These are phyloP conservation scores for Carcinoscorpius rotundicauda DNA, from an alignment of 1,140 invertebrate species.

Conservation along the genomic window DNA sequence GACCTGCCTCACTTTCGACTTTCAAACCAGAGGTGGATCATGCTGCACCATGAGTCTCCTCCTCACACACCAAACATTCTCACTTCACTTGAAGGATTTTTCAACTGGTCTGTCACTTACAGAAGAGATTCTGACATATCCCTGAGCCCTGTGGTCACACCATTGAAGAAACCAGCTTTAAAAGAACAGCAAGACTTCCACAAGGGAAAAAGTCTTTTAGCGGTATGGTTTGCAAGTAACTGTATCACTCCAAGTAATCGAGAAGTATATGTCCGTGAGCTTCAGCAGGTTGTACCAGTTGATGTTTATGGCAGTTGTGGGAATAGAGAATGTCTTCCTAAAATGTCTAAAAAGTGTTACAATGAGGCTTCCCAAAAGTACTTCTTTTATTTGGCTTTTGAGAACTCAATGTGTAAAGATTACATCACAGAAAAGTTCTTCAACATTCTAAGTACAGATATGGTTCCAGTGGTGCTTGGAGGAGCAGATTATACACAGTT, in stretches of 20 bases:
- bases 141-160: slow-evolving; percentile 16
- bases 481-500: slow-evolving; percentile 28
- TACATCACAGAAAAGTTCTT: slow-evolving; percentile 37
- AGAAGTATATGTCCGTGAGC: slow-evolving; percentile 40
- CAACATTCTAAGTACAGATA: slow-evolving; percentile 24
- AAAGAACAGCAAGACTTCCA: neutral
- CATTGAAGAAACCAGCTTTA: neutral
- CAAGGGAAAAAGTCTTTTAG: slow-evolving; percentile 25
- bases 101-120: slow-evolving; percentile 51
- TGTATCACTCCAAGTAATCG: slow-evolving; percentile 42
- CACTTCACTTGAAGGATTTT: slow-evolving; percentile 24
- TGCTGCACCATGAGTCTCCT: slow-evolving; percentile 25
- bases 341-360: slow-evolving; percentile 24
- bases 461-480: slow-evolving; percentile 33
- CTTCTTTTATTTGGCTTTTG: slow-evolving; percentile 33
- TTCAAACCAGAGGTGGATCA: slow-evolving; percentile 22
- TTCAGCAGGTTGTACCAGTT: slow-evolving; percentile 43
- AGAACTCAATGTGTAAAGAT: slow-evolving; percentile 33
- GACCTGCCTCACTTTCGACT: slow-evolving; percentile 28
- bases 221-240: slow-evolving; percentile 51
- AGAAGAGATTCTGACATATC: slow-evolving; percentile 41
- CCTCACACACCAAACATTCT: slow-evolving; percentile 21
- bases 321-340: slow-evolving; percentile 18
- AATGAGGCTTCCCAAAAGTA: slow-evolving; percentile 24
- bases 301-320: slow-evolving; percentile 58